Evolutionary conservation across 1,140 invertebrate genomes (phyloP).

Genomic region (Drosophila ohnishii): DNA sequence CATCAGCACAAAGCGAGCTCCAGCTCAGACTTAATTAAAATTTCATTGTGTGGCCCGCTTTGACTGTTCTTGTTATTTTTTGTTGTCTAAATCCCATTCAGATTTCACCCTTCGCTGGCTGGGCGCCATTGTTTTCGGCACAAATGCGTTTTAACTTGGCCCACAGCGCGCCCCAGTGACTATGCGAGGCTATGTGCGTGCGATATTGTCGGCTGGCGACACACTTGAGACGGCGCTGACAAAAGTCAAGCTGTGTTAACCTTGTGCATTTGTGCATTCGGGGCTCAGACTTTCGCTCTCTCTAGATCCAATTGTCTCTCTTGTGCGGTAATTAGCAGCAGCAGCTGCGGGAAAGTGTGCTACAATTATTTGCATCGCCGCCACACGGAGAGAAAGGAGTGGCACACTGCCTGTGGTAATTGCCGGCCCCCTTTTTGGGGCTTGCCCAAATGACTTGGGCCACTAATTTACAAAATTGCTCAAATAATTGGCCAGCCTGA

Average conservation of each 20-base stretch:
- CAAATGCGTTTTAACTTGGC: slow-evolving; percentile 41
- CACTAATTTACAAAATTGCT: slow-evolving; percentile 76
- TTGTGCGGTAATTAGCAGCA: slow-evolving; percentile 57
- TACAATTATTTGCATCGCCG: slow-evolving; percentile 44
- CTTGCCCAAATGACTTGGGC: slow-evolving; percentile 47
- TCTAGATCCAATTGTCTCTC: slow-evolving; percentile 26
- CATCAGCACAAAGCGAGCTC: slow-evolving; percentile 70
- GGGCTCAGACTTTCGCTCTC: slow-evolving; percentile 24
- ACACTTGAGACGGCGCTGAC: slow-evolving; percentile 51
- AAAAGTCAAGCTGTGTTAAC: slow-evolving; percentile 46
- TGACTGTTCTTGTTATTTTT: slow-evolving; percentile 46
- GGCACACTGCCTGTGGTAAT: slow-evolving; percentile 48
- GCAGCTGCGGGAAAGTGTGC: slow-evolving; percentile 55
- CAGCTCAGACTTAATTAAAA: slow-evolving; percentile 77
- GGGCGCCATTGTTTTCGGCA: slow-evolving; percentile 29
- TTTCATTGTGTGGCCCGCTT: slow-evolving; percentile 74
- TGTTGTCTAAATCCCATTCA: slow-evolving; percentile 44
- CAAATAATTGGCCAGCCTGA: slow-evolving; percentile 74
- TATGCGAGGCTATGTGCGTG: slow-evolving; percentile 20
- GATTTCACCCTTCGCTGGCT: slow-evolving; percentile 40
- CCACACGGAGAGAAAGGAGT: neutral
- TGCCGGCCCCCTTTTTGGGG: slow-evolving; percentile 49
- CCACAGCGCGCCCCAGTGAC: slow-evolving; percentile 1
- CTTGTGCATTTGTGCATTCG: slow-evolving; percentile 42
- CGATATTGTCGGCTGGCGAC: slow-evolving; percentile 17